Base-by-base conservation (phyloP, 2,797 vertebrate genomes). In the Threskiornis aethiopicus region DNA sequence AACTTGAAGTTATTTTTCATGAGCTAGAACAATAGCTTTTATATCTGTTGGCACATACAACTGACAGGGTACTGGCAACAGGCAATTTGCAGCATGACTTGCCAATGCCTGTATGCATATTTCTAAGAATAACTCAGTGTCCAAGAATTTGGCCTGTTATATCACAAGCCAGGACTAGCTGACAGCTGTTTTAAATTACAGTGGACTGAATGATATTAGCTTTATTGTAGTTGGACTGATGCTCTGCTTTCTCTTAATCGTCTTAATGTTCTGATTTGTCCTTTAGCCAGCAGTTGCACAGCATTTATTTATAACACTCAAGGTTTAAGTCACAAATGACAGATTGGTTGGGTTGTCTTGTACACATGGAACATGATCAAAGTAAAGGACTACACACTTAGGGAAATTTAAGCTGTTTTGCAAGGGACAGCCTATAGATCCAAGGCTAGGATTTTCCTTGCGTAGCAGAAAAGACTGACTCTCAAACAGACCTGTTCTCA, bases 81-180 rank as follows among this genome's bases (percentile, higher is more conserved):
- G 96, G 93, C 97, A 82, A 95, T 94, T 98, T 97, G 96, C 97
- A 97, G 96, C 46, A 47, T 89, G 89, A 90, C 92, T 97, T 98
- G 98, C 98, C 98, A 98, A 97, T 96, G 97, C 96, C 95, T 92
- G 79, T 59, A 59, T 96, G 94, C 97, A 97, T 97, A 97, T 95
- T 98, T 98, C 98, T 98, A 98, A 98, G 98, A 98, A 98, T 98
- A 98, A 97, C 98, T 98, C 98, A 98, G 98, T 96, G 98, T 98
- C 98, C 98, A 98, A 98, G 98, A 98, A 98, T 98, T 97, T 97
- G 79, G 97, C 97, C 96, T 98, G 98, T 87, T 98, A 87, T 98
- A 97, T 97, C 95, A 72, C 91, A 97, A 96, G 96, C 97, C 87
- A 97, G 96, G 97, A 97, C 97, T 95, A 42, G 96, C 92, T 85